Conservation (phyloP, 2,888 invertebrate genomes). For the Baronia brevicornis region DNA sequence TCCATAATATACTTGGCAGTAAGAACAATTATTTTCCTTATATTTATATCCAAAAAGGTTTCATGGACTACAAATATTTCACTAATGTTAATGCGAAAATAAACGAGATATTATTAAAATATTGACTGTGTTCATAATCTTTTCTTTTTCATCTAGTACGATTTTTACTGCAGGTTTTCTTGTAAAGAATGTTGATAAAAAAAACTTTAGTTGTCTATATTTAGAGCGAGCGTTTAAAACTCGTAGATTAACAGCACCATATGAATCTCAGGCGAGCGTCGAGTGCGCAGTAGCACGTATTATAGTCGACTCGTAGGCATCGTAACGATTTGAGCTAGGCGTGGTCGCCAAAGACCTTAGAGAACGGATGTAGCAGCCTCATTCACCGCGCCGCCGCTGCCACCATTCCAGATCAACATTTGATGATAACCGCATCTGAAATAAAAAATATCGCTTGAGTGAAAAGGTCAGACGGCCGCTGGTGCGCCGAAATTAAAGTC, state of each 20-base stretch:
- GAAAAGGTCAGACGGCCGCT: slow-evolving; percentile 64
- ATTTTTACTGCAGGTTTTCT: slow-evolving; percentile 14
- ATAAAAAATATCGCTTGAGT: slow-evolving; percentile 51
- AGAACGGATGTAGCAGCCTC: slow-evolving; percentile 68
- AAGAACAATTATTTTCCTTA: slow-evolving; percentile 3
- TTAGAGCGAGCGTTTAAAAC: slow-evolving; percentile 23
- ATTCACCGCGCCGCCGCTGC: slow-evolving; percentile 38
- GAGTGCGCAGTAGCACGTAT: slow-evolving; percentile 37
- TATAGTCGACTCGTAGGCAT: slow-evolving; percentile 43
- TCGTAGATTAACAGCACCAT: slow-evolving; percentile 28
- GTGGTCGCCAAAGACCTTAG: slow-evolving; percentile 58
- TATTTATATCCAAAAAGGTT: slow-evolving; percentile 9
- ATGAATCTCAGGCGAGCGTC: slow-evolving; percentile 26
- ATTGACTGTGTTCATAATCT: slow-evolving; percentile 9
- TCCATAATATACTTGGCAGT: background rate
- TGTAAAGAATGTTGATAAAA: slow-evolving; percentile 22
- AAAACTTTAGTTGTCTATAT: slow-evolving; percentile 21
- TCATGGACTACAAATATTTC: slow-evolving; percentile 9
- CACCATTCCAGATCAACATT: slow-evolving; percentile 52
- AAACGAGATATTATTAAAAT: slow-evolving; percentile 10
- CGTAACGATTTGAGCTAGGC: slow-evolving; percentile 49
- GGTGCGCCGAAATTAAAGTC: slow-evolving; percentile 56
- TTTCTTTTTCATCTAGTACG: slow-evolving; percentile 11
- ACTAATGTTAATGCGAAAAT: slow-evolving; percentile 10
- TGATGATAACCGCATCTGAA: slow-evolving; percentile 61